phyloP scores from a whole-genome alignment of 2,797 vertebrate species.

The Hapalemur alaotrensis region DNA sequence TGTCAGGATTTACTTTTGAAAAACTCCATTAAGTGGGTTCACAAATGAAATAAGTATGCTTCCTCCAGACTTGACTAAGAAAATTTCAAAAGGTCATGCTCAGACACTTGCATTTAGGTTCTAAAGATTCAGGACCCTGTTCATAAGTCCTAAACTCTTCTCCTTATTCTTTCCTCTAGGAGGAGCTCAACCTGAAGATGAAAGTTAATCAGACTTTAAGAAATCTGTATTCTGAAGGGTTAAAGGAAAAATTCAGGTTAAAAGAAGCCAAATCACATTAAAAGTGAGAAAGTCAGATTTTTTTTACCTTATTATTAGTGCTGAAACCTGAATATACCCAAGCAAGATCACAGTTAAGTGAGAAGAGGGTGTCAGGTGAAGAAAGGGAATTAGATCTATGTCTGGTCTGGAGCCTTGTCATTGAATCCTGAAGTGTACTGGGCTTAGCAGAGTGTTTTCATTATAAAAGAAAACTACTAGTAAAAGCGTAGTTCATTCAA shows the following conservation, averaged over 20 bases:
- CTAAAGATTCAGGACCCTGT: not conserved
- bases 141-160: not conserved
- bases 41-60: not conserved
- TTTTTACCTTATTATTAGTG: not conserved
- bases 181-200: not conserved
- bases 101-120: not conserved
- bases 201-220: not conserved
- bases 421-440: constrained; percentile 44
- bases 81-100: not conserved
- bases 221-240: not conserved
- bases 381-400: not conserved
- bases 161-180: not conserved
- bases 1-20: not conserved
- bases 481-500: constrained; percentile 49
- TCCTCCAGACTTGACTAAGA: not conserved
- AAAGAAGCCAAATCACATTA: not conserved
- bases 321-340: not conserved
- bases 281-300: not conserved
- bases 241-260: not conserved
- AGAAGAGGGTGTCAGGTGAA: not conserved
- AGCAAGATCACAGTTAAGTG: not conserved
- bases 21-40: not conserved
- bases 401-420: not conserved
- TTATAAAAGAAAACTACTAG: not conserved
- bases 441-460: constrained; percentile 3